Evolutionary conservation across 2,888 invertebrate species (phyloP), one percentile per base, ranked within the genome.

Genomic region (Phania funesta): DNA sequence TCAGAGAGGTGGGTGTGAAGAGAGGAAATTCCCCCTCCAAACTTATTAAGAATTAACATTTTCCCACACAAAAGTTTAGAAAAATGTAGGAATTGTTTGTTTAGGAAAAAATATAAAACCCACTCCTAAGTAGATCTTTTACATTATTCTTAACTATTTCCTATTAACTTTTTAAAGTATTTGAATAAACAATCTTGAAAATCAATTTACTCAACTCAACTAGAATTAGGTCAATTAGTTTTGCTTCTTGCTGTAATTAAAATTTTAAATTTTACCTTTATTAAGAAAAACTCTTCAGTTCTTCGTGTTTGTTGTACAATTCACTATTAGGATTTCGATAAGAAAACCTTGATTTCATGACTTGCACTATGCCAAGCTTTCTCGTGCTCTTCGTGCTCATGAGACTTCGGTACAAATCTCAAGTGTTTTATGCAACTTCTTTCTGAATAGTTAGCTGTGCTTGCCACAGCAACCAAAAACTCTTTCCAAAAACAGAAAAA

Each of bases 361-460:
- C 58, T 73, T 65, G 50, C 71, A 73, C 18, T 64, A 70, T 68
- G n/a, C 7, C 29, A 22, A 41, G 32, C 18, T 52, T 29, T 26
- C 16, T 22, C 13, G 3, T 26, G 3, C 22, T 29, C 29, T 52
- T 8, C 32, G 13, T 41, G 18, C 22, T 35, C 44, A 35, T 18
- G 35, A 24, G n/a, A 22, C 52, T 18, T 7, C 48, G 22, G 13
- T 29, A 58, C 58, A 82, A 78, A 78, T 74, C 77, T 68, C 73
- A 74, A 81, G 74, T 70, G 78, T 20, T 44, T 78, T 70, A 65
- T 70, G 82, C 82, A 82, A 78, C 74, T 60, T 52, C 5, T 50
- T 24, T 18, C 13, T 35, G 26, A 26, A 13, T 13, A 35, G n/a
- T 4, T 50, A 58, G 22, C 44, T 48, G 29, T 62, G 8, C 24